Evolutionary conservation across 2,113 vertebrate genomes (phyloP).

Genomic region (Bubo blakistoni): DNA sequence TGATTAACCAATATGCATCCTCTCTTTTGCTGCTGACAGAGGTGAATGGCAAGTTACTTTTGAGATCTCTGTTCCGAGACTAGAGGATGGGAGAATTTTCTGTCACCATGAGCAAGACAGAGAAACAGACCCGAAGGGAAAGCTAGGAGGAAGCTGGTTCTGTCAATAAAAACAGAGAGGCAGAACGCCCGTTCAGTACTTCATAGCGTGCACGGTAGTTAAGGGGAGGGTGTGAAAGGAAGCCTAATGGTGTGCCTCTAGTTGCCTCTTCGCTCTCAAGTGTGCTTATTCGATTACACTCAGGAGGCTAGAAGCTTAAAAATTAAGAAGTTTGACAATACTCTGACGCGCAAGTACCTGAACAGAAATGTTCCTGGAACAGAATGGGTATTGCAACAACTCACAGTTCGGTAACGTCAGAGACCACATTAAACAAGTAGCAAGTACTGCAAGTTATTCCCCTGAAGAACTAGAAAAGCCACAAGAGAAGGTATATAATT

Average conservation of each 20-base stretch:
- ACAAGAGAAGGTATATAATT: not conserved
- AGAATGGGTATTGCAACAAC: not conserved
- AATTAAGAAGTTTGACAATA: not conserved
- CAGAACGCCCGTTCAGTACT: not conserved
- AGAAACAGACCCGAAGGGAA: not conserved
- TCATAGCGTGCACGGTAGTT: not conserved
- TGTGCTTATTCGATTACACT: not conserved
- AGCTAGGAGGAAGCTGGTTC: not conserved
- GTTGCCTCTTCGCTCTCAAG: not conserved
- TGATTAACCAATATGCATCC: constrained; percentile 64
- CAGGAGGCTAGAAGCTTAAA: not conserved
- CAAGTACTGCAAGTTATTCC: not conserved
- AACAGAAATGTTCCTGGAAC: not conserved
- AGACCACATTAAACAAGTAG: not conserved
- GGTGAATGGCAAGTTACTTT: not conserved
- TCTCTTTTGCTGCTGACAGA: constrained; percentile 42
- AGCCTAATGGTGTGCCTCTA: not conserved
- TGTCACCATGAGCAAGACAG: not conserved
- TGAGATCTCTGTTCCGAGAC: not conserved
- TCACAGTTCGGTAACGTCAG: not conserved
- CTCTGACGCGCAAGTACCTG: not conserved
- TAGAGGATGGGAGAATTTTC: not conserved
- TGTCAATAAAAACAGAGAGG: not conserved
- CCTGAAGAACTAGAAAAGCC: not conserved
- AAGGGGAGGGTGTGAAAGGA: not conserved